phyloP scores from a whole-genome alignment of 2,113 vertebrate species.

The Peromyscus maniculatus region DNA sequence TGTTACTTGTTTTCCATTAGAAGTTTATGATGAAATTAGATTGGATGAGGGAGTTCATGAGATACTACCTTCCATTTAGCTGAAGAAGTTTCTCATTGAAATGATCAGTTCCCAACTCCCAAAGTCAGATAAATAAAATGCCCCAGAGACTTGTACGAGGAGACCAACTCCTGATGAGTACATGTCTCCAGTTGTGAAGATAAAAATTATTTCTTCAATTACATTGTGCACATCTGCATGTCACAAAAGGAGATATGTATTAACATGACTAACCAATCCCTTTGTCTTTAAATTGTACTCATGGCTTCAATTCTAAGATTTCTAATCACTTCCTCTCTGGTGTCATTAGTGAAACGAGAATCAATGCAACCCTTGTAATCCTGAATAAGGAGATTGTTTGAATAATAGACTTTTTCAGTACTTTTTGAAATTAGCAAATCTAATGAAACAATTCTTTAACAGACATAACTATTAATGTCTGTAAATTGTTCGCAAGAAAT shows the following conservation, averaged over 20 bases:
- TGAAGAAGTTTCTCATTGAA: neutral
- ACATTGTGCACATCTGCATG: conserved; percentile 44
- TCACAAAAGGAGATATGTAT: neutral
- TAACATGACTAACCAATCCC: conserved; percentile 52
- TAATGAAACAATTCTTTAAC: conserved; percentile 42
- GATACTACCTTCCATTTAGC: neutral
- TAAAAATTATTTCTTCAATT: conserved; percentile 64
- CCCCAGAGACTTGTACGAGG: neutral
- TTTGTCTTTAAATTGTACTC: conserved; percentile 31
- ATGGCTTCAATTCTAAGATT: conserved; percentile 56
- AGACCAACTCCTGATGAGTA: neutral
- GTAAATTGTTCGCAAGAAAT: neutral
- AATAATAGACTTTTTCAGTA: neutral
- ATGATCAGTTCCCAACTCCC: neutral
- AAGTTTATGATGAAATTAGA: conserved; percentile 4
- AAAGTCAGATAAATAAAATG: neutral
- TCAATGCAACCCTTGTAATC: conserved; percentile 24
- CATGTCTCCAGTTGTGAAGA: conserved; percentile 25
- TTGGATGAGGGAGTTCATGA: neutral
- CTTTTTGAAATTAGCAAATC: conserved; percentile 23
- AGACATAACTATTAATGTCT: neutral
- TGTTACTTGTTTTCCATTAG: conserved; percentile 41
- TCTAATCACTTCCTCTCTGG: conserved; percentile 31
- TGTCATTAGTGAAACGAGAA: conserved; percentile 1
- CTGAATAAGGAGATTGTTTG: neutral